Percentiles rank a stretch among this genome's conserved stretches.
Conservation (phyloP, 2,888 invertebrate genomes). For the Aspidapion aeneum region DNA sequence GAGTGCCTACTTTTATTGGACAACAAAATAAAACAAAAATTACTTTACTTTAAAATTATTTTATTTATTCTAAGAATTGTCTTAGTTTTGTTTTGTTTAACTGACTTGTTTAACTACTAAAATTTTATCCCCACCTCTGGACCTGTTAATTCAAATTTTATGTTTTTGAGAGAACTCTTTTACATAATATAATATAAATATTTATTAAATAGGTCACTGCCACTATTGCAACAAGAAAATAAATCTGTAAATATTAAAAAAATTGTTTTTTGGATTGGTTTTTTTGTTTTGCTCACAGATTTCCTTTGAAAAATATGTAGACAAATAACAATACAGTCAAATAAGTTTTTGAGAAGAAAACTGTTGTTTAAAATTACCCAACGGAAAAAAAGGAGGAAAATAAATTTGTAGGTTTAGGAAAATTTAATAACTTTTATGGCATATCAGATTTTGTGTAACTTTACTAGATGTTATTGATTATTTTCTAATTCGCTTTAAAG, state of each 20-base stretch:
- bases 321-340: neutral
- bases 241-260: conserved; percentile 34
- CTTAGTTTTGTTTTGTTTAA: no score
- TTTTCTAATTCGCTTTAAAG: neutral
- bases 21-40: no score
- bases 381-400: no score
- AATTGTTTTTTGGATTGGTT: conserved; percentile 41
- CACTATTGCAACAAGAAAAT: conserved; percentile 37
- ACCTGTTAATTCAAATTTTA: no score
- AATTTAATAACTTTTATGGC: conserved; percentile 18
- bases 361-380: no score
- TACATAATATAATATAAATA: neutral
- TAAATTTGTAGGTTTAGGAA: conserved; percentile 1
- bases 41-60: no score
- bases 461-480: neutral
- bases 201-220: conserved; percentile 42
- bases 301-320: conserved; percentile 19
- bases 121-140: no score
- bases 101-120: no score
- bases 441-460: conserved; percentile 19
- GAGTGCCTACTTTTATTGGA: no score
- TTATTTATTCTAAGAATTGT: no score
- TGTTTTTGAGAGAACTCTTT: no score
- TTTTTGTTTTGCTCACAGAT: conserved; percentile 40
- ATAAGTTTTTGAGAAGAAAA: neutral